These are phyloP conservation scores for Alectoris magna DNA, from an alignment of 2,797 vertebrate genomes.

Conservation along the genomic window DNA sequence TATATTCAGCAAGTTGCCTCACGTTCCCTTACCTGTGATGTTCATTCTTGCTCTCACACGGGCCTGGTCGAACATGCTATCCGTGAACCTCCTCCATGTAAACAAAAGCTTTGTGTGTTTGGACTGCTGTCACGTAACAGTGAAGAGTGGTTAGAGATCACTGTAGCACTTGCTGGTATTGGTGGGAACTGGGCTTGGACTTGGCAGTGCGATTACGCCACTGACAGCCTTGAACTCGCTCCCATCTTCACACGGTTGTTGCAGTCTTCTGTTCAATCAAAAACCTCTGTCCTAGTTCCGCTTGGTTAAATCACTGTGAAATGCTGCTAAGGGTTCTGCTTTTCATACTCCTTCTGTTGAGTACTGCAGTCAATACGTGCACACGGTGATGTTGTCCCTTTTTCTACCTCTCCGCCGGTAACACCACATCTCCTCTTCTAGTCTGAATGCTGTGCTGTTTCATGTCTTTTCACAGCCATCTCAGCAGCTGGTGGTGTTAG, in stretches of 20 bases:
- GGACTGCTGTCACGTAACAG: neutral
- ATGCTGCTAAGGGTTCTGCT: neutral
- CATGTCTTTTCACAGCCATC: neutral
- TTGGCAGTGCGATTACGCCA: neutral
- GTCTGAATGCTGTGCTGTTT: neutral
- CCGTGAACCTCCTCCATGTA: constrained; percentile 30
- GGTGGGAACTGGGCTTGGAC: neutral
- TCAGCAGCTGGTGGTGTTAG: neutral
- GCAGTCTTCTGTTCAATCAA: neutral
- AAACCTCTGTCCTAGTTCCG: neutral
- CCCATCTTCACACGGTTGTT: neutral
- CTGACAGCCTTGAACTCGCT: neutral
- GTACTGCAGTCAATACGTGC: neutral
- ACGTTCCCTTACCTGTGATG: constrained; percentile 21
- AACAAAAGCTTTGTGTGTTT: constrained; percentile 16
- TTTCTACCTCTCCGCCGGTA: neutral
- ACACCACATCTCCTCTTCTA: neutral
- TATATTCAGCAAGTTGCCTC: neutral
- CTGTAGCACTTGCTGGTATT: neutral
- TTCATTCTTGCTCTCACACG: neutral
- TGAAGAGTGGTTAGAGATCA: neutral
- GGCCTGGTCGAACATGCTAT: neutral
- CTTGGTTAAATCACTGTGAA: neutral
- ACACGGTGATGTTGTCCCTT: neutral
- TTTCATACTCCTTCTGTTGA: neutral